These are phyloP conservation scores for Archivesica marissinica DNA, from an alignment of 1,140 invertebrate genomes.

Conservation along the genomic window DNA sequence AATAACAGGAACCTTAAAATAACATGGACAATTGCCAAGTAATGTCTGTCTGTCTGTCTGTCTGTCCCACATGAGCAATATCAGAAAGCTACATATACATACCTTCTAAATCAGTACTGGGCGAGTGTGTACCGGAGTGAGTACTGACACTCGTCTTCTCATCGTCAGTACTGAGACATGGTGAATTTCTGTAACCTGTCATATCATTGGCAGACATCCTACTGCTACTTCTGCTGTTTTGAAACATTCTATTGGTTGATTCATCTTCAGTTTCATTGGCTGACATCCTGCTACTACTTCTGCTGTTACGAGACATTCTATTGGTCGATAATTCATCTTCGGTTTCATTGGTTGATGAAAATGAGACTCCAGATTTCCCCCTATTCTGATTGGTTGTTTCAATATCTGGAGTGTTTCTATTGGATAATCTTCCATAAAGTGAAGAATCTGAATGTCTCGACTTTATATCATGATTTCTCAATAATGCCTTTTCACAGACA, in stretches of 20 bases:
- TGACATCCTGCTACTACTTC: conserved; percentile 25
- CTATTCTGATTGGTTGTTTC: conserved; percentile 44
- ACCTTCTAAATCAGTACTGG: conserved; percentile 41
- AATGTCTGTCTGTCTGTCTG: too few relatives aligned
- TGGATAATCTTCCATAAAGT: neutral
- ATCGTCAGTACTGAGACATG: conserved; percentile 5
- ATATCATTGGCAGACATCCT: conserved; percentile 38
- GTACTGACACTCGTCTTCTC: conserved; percentile 17
- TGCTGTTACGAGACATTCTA: neutral
- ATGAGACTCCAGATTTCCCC: conserved; percentile 45
- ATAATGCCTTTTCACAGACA: conserved; percentile 13
- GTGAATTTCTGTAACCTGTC: conserved; percentile 38
- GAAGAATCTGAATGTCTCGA: conserved; percentile 6
- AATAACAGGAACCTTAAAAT: too few relatives aligned
- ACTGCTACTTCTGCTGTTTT: neutral
- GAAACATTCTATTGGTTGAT: neutral
- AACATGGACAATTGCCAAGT: too few relatives aligned
- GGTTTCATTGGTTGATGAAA: conserved; percentile 36
- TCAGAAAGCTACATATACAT: too few relatives aligned
- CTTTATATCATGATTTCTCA: neutral
- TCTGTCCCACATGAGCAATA: too few relatives aligned
- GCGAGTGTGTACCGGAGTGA: conserved; percentile 33
- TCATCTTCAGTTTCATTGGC: conserved; percentile 8
- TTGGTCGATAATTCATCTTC: conserved; percentile 7
- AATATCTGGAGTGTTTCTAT: conserved; percentile 32